Evolutionary conservation across 2,113 vertebrate genomes (phyloP).

Genomic region (Rhynchopsitta pachyrhyncha): DNA sequence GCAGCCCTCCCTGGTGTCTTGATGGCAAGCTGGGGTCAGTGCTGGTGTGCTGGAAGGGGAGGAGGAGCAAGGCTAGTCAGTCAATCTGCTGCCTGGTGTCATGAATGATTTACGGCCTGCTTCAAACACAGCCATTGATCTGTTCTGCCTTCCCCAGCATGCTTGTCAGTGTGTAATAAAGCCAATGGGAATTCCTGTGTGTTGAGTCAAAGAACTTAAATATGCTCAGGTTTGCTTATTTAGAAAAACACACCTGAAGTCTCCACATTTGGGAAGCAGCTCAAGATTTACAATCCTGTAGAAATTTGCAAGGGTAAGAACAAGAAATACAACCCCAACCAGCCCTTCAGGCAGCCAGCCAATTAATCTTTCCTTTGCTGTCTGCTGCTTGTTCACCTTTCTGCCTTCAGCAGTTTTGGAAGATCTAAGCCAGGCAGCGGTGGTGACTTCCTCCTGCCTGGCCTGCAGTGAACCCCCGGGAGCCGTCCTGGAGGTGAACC

Average conservation of each 20-base stretch:
- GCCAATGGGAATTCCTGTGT: constrained; percentile 42
- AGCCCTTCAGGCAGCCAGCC: constrained; percentile 37
- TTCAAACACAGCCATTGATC: constrained; percentile 56
- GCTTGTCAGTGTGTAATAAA: constrained; percentile 26
- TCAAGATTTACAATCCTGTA: constrained; percentile 63
- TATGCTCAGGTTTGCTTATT: constrained; percentile 47
- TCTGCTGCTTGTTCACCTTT: constrained; percentile 50
- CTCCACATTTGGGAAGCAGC: constrained; percentile 51
- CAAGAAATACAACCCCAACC: constrained; percentile 66
- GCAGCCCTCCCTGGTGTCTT: neutral
- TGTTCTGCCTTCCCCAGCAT: constrained; percentile 29
- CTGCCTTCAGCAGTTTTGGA: constrained; percentile 56
- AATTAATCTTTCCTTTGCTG: constrained; percentile 64
- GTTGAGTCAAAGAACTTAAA: constrained; percentile 52
- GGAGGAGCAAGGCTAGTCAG: neutral
- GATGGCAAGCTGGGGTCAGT: neutral
- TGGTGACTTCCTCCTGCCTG: constrained; percentile 15
- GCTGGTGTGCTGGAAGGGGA: neutral
- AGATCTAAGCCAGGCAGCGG: constrained; percentile 44
- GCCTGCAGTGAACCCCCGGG: constrained; percentile 43
- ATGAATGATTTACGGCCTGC: neutral
- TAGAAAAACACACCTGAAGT: constrained; percentile 61
- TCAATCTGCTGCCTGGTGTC: constrained; percentile 62
- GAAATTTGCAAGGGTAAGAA: constrained; percentile 55
- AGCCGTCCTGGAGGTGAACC: neutral